A percentile compares a stretch with the other conserved stretches of the same genome.
Evolutionary conservation across 2,888 invertebrate genomes (phyloP).

Genomic region (Eupsilia transversa): DNA sequence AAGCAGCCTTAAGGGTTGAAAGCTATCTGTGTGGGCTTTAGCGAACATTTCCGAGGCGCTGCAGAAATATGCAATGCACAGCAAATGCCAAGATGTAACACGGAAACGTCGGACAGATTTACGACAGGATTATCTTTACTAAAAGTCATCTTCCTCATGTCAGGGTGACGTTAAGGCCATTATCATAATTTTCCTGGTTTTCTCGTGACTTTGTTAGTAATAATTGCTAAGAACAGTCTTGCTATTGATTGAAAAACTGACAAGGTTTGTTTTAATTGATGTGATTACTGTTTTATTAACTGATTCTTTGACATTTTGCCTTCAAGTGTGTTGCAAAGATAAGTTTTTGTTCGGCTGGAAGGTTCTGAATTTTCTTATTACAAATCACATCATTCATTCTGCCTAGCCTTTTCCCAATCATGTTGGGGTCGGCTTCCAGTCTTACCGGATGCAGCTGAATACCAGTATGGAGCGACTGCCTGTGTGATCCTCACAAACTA

Average conservation of each 20-base stretch:
- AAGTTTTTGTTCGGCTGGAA: background rate
- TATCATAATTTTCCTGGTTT: slow-evolving; percentile 29
- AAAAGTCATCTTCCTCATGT: background rate
- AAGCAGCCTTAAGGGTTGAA: too few species aligned
- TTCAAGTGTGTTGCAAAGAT: slow-evolving; percentile 6
- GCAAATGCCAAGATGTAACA: background rate
- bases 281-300: slow-evolving; percentile 48
- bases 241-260: slow-evolving; percentile 47
- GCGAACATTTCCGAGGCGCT: too few species aligned
- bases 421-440: too few species aligned
- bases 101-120: background rate
- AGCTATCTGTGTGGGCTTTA: too few species aligned
- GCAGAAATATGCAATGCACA: too few species aligned
- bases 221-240: slow-evolving; percentile 12
- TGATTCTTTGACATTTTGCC: slow-evolving; percentile 32
- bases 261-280: slow-evolving; percentile 57
- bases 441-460: too few species aligned
- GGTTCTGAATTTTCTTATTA: background rate
- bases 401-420: too few species aligned
- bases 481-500: too few species aligned
- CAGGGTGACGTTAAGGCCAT: slow-evolving; percentile 35
- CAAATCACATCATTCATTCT: too few species aligned
- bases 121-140: slow-evolving; percentile 6
- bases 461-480: too few species aligned
- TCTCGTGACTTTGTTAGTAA: slow-evolving; percentile 39